Percentiles rank a stretch among this genome's conserved stretches.
phyloP scores from a whole-genome alignment of 2,797 vertebrate species.

The Bothrops alternatus region DNA sequence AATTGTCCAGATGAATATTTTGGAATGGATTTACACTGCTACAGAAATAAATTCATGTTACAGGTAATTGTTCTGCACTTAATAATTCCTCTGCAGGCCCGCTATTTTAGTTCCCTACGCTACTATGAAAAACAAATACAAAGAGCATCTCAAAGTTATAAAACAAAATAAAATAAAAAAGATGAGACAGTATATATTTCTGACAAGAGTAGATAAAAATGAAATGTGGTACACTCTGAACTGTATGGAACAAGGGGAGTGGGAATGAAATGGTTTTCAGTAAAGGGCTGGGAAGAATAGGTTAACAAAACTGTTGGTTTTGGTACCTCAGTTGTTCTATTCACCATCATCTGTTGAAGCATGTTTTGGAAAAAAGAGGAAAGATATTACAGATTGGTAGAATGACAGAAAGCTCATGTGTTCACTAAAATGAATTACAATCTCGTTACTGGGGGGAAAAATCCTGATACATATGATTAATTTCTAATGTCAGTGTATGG shows the following conservation, averaged over 20 bases:
- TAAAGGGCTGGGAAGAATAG: slow-evolving; percentile 43
- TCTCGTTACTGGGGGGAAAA: slow-evolving; percentile 44
- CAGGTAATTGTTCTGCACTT: slow-evolving; percentile 2
- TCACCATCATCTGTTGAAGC: slow-evolving; percentile 99
- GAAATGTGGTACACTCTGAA: background rate
- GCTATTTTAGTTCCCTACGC: background rate
- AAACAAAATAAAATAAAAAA: slow-evolving; percentile 10
- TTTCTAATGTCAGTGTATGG: slow-evolving; percentile 32
- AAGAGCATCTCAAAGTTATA: background rate
- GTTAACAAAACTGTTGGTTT: slow-evolving; percentile 60
- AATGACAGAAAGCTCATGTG: slow-evolving; percentile 48
- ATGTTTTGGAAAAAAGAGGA: slow-evolving; percentile 79
- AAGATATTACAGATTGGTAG: slow-evolving; percentile 72
- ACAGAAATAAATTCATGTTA: background rate
- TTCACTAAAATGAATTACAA: slow-evolving; percentile 44
- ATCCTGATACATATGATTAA: slow-evolving; percentile 44
- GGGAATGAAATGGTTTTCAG: slow-evolving; percentile 7
- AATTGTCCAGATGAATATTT: background rate
- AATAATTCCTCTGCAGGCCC: slow-evolving; percentile 28
- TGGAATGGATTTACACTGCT: background rate
- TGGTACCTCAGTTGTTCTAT: slow-evolving; percentile 99
- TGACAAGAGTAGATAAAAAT: background rate
- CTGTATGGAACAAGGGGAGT: background rate
- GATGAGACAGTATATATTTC: background rate
- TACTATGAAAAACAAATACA: background rate